A percentile compares a stretch with the other conserved stretches of the same genome.
Conservation (phyloP, 2,797 vertebrate genomes). For the Xenops minutus region DNA sequence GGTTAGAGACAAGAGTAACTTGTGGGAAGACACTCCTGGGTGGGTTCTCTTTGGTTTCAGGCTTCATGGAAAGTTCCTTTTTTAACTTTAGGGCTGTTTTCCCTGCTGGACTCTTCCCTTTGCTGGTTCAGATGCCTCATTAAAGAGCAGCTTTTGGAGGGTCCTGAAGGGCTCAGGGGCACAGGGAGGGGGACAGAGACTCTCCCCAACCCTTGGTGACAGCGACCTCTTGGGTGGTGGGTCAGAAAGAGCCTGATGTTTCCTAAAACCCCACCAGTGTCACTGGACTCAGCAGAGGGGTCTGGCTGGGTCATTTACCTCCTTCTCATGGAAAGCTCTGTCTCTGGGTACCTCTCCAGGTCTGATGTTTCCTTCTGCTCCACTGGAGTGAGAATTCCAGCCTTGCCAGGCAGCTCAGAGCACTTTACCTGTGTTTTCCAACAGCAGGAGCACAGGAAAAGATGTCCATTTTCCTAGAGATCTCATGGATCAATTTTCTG, state of each 20-base stretch:
- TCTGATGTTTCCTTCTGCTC: not conserved
- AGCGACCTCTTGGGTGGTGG: not conserved
- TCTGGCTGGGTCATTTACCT: not conserved
- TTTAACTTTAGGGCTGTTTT: not conserved
- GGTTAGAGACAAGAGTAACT: not conserved
- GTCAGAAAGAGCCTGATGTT: not conserved
- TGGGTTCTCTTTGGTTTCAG: not conserved
- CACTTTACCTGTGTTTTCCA: not conserved
- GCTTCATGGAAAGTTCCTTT: not conserved
- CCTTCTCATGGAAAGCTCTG: not conserved
- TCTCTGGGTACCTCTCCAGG: not conserved
- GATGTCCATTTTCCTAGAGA: not conserved
- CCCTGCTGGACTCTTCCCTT: not conserved
- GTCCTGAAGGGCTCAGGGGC: not conserved
- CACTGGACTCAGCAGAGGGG: not conserved
- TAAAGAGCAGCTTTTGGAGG: not conserved
- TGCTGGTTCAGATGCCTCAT: not conserved
- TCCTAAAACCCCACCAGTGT: not conserved
- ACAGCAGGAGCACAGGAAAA: not conserved
- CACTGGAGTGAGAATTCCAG: not conserved
- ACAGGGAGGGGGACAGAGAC: not conserved
- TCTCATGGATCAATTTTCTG: not conserved
- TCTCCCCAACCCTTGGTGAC: accelerated
- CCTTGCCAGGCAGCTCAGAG: not conserved
- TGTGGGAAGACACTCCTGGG: not conserved